A percentile compares a stretch with the other conserved stretches of the same genome.
phyloP scores from a whole-genome alignment of 2,888 invertebrate species.

The Antheraea yamamai region DNA sequence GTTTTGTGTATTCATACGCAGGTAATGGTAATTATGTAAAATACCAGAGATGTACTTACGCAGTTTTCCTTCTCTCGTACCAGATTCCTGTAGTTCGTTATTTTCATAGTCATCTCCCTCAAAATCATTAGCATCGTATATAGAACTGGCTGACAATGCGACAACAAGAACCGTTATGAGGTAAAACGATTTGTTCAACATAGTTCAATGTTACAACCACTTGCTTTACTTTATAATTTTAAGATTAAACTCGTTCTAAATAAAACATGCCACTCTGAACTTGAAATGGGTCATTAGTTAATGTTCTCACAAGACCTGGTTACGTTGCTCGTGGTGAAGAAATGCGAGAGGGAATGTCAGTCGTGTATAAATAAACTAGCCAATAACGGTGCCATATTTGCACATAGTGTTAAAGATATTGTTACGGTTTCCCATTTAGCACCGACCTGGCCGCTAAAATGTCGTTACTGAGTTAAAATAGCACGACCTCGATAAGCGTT shows the following conservation, averaged over 20 bases:
- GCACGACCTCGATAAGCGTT: slow-evolving; percentile 4
- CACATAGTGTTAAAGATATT: slow-evolving; percentile 57
- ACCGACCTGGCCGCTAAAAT: slow-evolving; percentile 42
- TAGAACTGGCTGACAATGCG: slow-evolving; percentile 50
- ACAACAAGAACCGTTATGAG: slow-evolving; percentile 43
- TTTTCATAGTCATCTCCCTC: slow-evolving; percentile 41
- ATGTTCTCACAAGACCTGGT: slow-evolving; percentile 30
- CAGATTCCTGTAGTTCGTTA: slow-evolving; percentile 32
- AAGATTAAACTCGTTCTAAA: not conserved
- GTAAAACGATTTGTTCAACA: slow-evolving; percentile 52
- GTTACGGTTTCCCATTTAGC: slow-evolving; percentile 70
- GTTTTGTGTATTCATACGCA: too few species aligned
- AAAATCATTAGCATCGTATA: slow-evolving; percentile 41
- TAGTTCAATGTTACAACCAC: slow-evolving; percentile 30
- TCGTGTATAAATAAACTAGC: slow-evolving; percentile 67
- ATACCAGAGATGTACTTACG: slow-evolving; percentile 49
- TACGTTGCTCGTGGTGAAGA: slow-evolving; percentile 38
- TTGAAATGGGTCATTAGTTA: slow-evolving; percentile 32
- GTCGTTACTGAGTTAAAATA: slow-evolving; percentile 26
- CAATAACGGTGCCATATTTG: slow-evolving; percentile 73
- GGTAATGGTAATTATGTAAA: not conserved
- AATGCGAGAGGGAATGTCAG: slow-evolving; percentile 54
- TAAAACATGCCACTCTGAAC: not conserved
- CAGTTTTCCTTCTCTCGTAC: slow-evolving; percentile 60
- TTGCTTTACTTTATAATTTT: not conserved